A percentile compares a stretch with the other conserved stretches of the same genome.
These are phyloP conservation scores for Micropoecilia bifurca DNA, from an alignment of 2,797 vertebrate genomes.

Conservation along the genomic window DNA sequence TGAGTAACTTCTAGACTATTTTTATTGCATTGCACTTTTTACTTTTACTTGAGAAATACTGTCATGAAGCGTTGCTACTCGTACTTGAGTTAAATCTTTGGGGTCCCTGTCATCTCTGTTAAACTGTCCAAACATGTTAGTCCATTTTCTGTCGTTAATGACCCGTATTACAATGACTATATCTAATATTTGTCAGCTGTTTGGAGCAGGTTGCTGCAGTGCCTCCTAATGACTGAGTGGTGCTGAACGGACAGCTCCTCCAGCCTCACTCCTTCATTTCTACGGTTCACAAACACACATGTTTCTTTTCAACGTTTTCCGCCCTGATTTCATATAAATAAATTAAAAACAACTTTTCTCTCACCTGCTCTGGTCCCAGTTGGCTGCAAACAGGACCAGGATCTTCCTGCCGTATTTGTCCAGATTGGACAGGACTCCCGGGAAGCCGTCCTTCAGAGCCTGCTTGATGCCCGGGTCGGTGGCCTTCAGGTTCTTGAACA, in stretches of 20 bases:
- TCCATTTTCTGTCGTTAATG: neutral
- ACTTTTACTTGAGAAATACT: too few relatives aligned
- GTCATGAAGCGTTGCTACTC: too few relatives aligned
- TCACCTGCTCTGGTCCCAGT: conserved; percentile 99
- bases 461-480: conserved; percentile 98
- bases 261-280: neutral
- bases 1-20: too few relatives aligned
- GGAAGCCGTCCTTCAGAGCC: conserved; percentile 97
- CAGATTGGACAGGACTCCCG: conserved; percentile 93
- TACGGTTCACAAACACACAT: neutral
- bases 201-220: conserved; percentile 1
- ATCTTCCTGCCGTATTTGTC: conserved; percentile 98
- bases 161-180: neutral
- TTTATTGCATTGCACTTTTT: too few relatives aligned
- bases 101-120: neutral
- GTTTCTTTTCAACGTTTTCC: neutral
- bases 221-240: neutral
- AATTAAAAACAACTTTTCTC: neutral
- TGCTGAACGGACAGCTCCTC: conserved; percentile 57
- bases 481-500: conserved; percentile 99
- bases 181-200: neutral
- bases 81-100: too few relatives aligned
- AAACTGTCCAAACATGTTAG: neutral
- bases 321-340: neutral
- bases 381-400: conserved; percentile 95